A percentile compares a stretch with the other conserved stretches of the same genome.
Conservation (phyloP, 53 echinoderm and acorn worm genomes). For the Glandiceps talaboti region DNA sequence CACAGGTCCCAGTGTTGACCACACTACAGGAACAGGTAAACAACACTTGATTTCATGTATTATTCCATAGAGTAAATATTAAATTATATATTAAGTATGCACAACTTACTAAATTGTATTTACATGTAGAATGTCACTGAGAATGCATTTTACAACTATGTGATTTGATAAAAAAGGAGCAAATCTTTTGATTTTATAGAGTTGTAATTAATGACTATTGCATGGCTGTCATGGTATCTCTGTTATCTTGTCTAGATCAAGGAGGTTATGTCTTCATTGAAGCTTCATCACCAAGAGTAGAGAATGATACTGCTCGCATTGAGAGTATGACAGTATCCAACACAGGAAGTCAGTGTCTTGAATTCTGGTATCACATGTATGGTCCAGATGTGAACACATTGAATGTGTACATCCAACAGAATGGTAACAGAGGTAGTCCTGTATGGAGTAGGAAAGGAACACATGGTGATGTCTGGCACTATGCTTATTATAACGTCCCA, state of each 20-base stretch:
- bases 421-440: not conserved
- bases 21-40: conserved; percentile 71
- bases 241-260: conserved; percentile 10
- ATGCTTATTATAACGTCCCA: conserved; percentile 47
- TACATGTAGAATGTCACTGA: no score
- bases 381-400: conserved; percentile 43
- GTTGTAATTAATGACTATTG: no score
- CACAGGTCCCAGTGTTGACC: conserved; percentile 59
- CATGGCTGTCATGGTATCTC: no score
- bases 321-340: conserved; percentile 16
- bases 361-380: conserved; percentile 94
- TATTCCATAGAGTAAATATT: no score
- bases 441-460: not conserved
- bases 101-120: no score
- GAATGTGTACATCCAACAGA: conserved; percentile 26
- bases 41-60: no score
- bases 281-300: conserved; percentile 14
- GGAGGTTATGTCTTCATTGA: conserved; percentile 36
- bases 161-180: no score
- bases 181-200: no score
- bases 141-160: no score
- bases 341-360: conserved; percentile 22
- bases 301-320: conserved; percentile 20
- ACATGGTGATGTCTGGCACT: conserved; percentile 56
- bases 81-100: no score